Percentiles rank a stretch among this genome's conserved stretches.
Conservation (phyloP, 2,113 vertebrate species). For the Cranoglanis bouderius region DNA sequence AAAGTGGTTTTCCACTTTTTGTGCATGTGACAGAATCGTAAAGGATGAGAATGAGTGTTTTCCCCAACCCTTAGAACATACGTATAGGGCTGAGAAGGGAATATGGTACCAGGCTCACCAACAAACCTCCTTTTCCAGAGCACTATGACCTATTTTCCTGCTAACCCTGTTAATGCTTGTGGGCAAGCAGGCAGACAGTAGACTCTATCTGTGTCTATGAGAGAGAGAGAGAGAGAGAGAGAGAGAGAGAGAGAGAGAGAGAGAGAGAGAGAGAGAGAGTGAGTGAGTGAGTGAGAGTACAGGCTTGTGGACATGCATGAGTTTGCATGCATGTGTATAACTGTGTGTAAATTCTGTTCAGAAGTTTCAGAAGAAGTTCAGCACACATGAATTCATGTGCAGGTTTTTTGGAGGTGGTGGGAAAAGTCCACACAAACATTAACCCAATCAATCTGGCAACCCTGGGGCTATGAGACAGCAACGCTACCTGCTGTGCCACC, state of each 20-base stretch:
- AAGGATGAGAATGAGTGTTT: not conserved
- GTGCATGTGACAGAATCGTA: not conserved
- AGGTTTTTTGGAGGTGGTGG: not conserved
- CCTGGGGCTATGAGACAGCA: not conserved
- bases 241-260: not conserved
- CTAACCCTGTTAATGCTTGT: slow-evolving; percentile 38
- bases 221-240: not conserved
- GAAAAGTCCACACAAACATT: not conserved
- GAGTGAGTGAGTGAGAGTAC: not conserved
- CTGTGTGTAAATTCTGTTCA: not conserved
- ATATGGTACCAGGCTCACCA: slow-evolving; percentile 1
- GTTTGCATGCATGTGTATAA: not conserved
- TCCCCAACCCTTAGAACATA: not conserved
- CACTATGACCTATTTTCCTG: slow-evolving; percentile 47
- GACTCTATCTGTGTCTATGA: not conserved
- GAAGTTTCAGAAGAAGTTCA: no score
- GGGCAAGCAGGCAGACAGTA: slow-evolving; percentile 11
- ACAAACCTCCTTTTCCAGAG: slow-evolving; percentile 10
- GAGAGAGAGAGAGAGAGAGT: not conserved
- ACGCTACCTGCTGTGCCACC: not conserved
- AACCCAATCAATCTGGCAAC: not conserved
- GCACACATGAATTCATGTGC: not conserved
- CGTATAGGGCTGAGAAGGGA: not conserved
- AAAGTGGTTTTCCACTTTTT: not conserved
- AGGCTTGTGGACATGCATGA: not conserved